These are phyloP conservation scores for Polia nebulosa DNA, from an alignment of 2,888 invertebrate genomes.

Conservation along the genomic window DNA sequence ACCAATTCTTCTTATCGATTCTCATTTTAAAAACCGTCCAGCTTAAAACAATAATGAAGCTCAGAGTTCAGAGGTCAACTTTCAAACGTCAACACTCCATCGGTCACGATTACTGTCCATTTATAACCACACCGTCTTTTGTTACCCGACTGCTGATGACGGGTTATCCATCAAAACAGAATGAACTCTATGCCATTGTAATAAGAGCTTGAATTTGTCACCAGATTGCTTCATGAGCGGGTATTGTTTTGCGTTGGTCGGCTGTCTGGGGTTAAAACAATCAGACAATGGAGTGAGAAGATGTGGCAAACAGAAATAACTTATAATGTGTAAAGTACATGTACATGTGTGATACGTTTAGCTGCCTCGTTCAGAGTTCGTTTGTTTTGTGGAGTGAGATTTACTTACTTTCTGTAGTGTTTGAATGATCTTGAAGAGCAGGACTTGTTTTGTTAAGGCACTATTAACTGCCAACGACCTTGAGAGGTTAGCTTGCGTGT, in stretches of 20 bases:
- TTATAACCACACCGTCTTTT: conserved; percentile 71
- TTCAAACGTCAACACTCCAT: conserved; percentile 55
- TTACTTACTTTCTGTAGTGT: conserved; percentile 11
- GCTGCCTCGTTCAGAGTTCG: conserved; percentile 16
- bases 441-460: background rate
- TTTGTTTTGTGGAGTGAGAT: conserved; percentile 23
- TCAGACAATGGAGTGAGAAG: conserved; percentile 58
- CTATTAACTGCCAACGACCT: no score
- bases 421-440: background rate
- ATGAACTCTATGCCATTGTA: conserved; percentile 70
- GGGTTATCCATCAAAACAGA: conserved; percentile 64
- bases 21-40: background rate
- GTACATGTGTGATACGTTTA: conserved; percentile 25
- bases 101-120: conserved; percentile 67
- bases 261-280: conserved; percentile 53
- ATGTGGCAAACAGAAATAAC: conserved; percentile 61
- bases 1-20: background rate
- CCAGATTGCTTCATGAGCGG: conserved; percentile 68
- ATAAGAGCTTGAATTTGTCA: conserved; percentile 68
- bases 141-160: conserved; percentile 59
- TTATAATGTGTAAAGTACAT: conserved; percentile 37
- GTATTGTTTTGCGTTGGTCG: conserved; percentile 65
- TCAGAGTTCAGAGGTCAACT: conserved; percentile 37
- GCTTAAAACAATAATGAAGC: conserved; percentile 33
- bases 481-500: no score